Evolutionary conservation across 2,888 invertebrate genomes (phyloP).

Genomic region (Priocnemis perturbator): DNA sequence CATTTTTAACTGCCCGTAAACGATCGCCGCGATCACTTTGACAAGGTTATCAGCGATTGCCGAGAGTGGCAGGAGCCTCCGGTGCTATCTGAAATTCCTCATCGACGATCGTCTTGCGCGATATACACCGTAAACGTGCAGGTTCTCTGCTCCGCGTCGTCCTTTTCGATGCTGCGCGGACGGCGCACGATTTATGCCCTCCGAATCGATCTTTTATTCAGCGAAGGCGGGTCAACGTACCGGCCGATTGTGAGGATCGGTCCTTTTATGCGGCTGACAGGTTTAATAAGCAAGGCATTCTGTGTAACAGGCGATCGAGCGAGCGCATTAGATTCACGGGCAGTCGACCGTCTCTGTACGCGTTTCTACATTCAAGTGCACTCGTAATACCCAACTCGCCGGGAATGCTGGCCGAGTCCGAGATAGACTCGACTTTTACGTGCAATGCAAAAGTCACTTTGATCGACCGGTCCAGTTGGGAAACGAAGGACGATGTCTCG

Average conservation of each 20-base stretch:
- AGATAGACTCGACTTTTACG: not conserved
- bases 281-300: not conserved
- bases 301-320: not conserved
- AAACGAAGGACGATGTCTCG: not conserved
- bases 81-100: too few species aligned
- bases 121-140: too few species aligned
- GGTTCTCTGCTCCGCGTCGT: too few species aligned
- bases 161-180: too few species aligned
- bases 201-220: constrained; percentile 4
- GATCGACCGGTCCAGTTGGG: not conserved
- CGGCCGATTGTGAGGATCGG: too few species aligned
- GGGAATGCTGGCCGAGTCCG: not conserved
- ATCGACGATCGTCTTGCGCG: too few species aligned
- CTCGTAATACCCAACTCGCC: not conserved
- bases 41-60: too few species aligned
- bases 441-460: not conserved
- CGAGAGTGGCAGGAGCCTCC: too few species aligned
- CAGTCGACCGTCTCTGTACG: not conserved
- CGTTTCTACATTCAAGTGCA: not conserved
- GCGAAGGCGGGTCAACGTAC: not conserved
- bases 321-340: constrained; percentile 4
- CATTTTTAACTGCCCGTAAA: too few species aligned
- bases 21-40: too few species aligned
- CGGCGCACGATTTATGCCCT: not conserved
- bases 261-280: too few species aligned